Conservation (phyloP, 2,888 invertebrate genomes). For the Nemurella pictetii region DNA sequence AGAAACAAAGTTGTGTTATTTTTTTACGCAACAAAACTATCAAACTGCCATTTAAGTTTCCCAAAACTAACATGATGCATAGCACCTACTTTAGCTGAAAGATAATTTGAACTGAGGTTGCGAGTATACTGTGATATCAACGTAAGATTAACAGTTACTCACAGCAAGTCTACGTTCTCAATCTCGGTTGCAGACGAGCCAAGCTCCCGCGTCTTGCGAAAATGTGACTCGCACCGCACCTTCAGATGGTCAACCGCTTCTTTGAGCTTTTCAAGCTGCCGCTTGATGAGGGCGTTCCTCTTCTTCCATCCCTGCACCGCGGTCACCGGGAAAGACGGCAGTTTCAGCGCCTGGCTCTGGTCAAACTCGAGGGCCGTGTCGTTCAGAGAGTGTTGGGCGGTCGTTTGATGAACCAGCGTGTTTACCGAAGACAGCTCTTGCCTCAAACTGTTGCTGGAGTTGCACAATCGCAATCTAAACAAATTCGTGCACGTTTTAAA, state of each 20-base stretch:
- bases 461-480: conserved; percentile 38
- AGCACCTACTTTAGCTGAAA: neutral
- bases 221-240: conserved; percentile 32
- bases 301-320: conserved; percentile 26
- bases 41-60: too few species aligned
- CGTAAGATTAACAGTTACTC: too few species aligned
- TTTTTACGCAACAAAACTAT: too few species aligned
- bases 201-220: conserved; percentile 35
- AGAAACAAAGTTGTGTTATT: too few species aligned
- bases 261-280: conserved; percentile 32
- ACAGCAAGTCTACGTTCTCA: conserved; percentile 18
- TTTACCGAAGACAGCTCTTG: conserved; percentile 38
- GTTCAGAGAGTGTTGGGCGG: conserved; percentile 55
- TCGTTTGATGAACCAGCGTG: conserved; percentile 48
- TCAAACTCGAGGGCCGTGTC: conserved; percentile 53
- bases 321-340: neutral
- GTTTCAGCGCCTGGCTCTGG: conserved; percentile 44
- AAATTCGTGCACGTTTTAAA: too few species aligned
- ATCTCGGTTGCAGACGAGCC: conserved; percentile 23
- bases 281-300: neutral
- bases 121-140: too few species aligned
- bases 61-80: neutral
- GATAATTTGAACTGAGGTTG: too few species aligned
- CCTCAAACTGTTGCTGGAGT: conserved; percentile 32
- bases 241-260: conserved; percentile 34